Conservation (phyloP, 2,113 vertebrate genomes). For the Engystomops pustulosus region DNA sequence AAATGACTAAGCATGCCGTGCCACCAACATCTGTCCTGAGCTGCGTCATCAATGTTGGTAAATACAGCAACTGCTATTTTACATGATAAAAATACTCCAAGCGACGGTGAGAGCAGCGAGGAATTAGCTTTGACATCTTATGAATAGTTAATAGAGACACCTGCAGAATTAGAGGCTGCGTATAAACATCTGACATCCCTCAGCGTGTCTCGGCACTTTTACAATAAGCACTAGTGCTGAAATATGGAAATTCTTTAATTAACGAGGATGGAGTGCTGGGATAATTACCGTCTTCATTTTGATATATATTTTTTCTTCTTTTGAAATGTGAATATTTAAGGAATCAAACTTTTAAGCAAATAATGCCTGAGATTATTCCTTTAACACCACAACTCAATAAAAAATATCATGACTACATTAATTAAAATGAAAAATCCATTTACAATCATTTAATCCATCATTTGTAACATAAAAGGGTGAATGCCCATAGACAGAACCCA, state of each 20-base stretch:
- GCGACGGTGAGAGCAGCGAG: not conserved
- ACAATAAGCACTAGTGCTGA: not conserved
- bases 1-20: not conserved
- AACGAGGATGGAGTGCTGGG: not conserved
- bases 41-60: not conserved
- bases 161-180: not conserved
- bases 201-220: not conserved
- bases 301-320: too few relatives aligned
- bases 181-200: not conserved
- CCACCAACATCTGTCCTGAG: not conserved
- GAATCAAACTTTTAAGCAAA: too few relatives aligned
- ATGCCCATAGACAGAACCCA: too few relatives aligned
- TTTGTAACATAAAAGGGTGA: too few relatives aligned
- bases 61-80: not conserved
- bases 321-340: too few relatives aligned
- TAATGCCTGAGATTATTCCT: too few relatives aligned
- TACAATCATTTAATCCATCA: too few relatives aligned
- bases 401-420: too few relatives aligned
- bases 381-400: too few relatives aligned
- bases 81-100: not conserved
- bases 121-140: constrained; percentile 32
- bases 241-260: not conserved
- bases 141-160: constrained; percentile 48
- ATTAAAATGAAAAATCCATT: too few relatives aligned
- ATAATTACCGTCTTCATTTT: not conserved